These are phyloP conservation scores for Zosterops japonicus DNA, from an alignment of 2,113 vertebrate species.

Conservation along the genomic window DNA sequence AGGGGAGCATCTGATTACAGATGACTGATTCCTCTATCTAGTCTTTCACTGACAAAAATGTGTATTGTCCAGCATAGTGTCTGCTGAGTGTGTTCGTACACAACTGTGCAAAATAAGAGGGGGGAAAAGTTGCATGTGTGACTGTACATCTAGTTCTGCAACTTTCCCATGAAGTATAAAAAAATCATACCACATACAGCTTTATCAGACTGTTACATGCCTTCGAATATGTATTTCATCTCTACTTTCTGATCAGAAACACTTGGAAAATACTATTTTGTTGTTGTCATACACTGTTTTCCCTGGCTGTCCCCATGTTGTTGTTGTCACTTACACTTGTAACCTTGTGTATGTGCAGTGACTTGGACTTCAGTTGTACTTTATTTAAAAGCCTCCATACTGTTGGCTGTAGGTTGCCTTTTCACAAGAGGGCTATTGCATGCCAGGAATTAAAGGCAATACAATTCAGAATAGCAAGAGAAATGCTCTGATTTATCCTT, in stretches of 20 bases:
- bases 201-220: not conserved
- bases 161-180: not conserved
- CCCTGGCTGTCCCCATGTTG: not conserved
- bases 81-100: not conserved
- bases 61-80: not conserved
- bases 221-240: not conserved
- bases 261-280: not conserved
- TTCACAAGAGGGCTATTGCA: not conserved
- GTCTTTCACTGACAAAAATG: not conserved
- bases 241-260: not conserved
- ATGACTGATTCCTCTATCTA: not conserved
- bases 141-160: not conserved
- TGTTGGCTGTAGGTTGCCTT: not conserved
- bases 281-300: not conserved
- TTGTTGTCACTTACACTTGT: not conserved
- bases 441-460: not conserved
- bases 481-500: not conserved
- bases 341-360: not conserved
- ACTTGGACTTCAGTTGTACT: not conserved
- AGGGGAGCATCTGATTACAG: constrained; percentile 22
- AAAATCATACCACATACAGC: not conserved
- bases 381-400: not conserved
- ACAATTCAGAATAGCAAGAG: not conserved
- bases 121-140: accelerated
- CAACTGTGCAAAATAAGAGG: not conserved